A percentile compares a stretch with the other conserved stretches of the same genome.
Conservation (phyloP, 2,888 invertebrate species). For the Galerucella nymphaeae region DNA sequence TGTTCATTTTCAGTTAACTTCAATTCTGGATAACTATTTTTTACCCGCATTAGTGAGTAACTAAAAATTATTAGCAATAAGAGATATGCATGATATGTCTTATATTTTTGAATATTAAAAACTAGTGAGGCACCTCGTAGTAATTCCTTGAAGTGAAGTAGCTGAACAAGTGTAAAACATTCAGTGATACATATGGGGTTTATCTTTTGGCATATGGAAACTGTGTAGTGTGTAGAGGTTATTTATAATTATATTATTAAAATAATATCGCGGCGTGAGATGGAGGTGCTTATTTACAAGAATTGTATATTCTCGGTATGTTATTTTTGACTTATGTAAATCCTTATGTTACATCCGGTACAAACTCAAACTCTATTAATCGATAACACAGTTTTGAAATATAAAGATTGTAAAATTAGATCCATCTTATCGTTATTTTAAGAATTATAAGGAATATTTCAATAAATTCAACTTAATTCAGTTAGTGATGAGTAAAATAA, state of each 20-base stretch:
- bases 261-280: not conserved
- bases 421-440: too few species aligned
- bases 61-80: too few species aligned
- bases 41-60: not conserved
- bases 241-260: conserved; percentile 2
- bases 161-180: not conserved
- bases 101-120: too few species aligned
- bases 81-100: too few species aligned
- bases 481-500: too few species aligned
- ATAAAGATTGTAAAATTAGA: too few species aligned
- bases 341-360: not conserved
- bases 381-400: not conserved
- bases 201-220: not conserved
- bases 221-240: not conserved
- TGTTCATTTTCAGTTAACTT: not conserved
- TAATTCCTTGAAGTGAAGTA: too few species aligned
- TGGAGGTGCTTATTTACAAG: not conserved
- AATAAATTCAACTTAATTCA: too few species aligned
- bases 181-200: not conserved
- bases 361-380: not conserved
- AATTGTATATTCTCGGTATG: not conserved
- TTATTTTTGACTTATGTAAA: not conserved
- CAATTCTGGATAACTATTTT: not conserved
- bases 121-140: too few species aligned
- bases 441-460: too few species aligned